Percentiles rank a stretch among this genome's conserved stretches.
Conservation (phyloP, 2,797 vertebrate genomes). For the Sebastes hopkinsi region DNA sequence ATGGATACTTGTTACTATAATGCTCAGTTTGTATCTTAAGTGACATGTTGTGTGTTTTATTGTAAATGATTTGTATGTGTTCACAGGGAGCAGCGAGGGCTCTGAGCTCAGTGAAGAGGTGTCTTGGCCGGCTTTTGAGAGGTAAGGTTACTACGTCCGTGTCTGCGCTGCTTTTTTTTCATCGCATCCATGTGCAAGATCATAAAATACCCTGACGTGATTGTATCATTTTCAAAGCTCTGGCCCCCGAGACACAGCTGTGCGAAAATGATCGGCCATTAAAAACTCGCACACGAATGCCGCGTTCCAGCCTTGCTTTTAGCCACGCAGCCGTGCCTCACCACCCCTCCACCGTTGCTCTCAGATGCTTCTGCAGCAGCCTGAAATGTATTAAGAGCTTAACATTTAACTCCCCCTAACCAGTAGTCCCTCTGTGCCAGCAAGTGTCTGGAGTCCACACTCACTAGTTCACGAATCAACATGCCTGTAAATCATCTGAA, state of each 20-base stretch:
- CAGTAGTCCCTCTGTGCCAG: conserved; percentile 13
- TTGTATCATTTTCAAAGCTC: conserved; percentile 37
- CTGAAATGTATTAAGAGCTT: conserved; percentile 41
- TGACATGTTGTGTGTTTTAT: not conserved
- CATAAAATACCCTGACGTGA: conserved; percentile 22
- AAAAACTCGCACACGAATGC: conserved; percentile 10
- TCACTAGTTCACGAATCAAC: conserved; percentile 13
- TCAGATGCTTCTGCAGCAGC: conserved; percentile 47
- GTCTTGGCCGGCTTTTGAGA: conserved; percentile 98
- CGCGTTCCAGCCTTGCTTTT: conserved; percentile 28
- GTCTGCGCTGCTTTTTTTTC: conserved; percentile 6
- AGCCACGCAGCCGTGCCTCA: conserved; percentile 41
- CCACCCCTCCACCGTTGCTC: conserved; percentile 34
- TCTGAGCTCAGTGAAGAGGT: conserved; percentile 98
- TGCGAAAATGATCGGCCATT: conserved; percentile 27
- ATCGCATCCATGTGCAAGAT: conserved; percentile 29
- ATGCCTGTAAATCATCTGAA: conserved; percentile 32
- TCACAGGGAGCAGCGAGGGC: conserved; percentile 95
- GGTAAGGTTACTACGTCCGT: conserved; percentile 79
- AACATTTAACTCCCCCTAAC: conserved; percentile 19
- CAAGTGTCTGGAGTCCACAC: conserved; percentile 18
- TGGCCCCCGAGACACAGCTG: conserved; percentile 33
- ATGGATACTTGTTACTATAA: not conserved
- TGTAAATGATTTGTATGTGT: conserved; percentile 13
- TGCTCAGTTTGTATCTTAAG: not conserved